Percentiles rank a stretch among this genome's conserved stretches.
Conservation (phyloP, 2,888 invertebrate species). For the Orthosia incerta region DNA sequence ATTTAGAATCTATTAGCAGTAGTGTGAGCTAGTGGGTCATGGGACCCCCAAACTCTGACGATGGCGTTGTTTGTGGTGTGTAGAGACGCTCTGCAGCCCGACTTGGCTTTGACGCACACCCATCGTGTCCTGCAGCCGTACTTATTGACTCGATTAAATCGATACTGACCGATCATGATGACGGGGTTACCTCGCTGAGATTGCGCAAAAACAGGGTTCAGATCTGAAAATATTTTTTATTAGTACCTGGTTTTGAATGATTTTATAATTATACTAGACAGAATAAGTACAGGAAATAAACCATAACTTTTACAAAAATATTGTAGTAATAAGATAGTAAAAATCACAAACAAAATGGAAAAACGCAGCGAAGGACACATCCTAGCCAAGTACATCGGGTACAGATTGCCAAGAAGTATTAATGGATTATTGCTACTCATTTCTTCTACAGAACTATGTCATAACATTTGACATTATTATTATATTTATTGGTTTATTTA, state of each 20-base stretch:
- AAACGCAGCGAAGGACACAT: background rate
- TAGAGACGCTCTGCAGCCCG: slow-evolving; percentile 86
- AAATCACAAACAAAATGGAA: background rate
- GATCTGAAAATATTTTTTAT: slow-evolving; percentile 80
- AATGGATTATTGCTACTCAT: too few species aligned
- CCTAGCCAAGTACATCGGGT: too few species aligned
- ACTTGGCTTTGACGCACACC: slow-evolving; percentile 89
- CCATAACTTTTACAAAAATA: background rate
- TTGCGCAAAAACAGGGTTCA: slow-evolving; percentile 86
- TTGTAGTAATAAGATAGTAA: too few species aligned
- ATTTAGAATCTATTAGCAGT: slow-evolving; percentile 85
- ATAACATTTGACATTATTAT: background rate
- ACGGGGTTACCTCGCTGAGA: slow-evolving; percentile 88
- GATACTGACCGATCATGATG: slow-evolving; percentile 88
- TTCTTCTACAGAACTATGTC: too few species aligned
- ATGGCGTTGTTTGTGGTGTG: slow-evolving; percentile 88
- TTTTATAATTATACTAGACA: too few species aligned
- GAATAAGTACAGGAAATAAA: background rate
- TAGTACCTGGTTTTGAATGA: slow-evolving; percentile 28
- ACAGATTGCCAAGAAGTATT: too few species aligned
- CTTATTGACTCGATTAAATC: slow-evolving; percentile 88
- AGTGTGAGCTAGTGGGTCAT: slow-evolving; percentile 86
- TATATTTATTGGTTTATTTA: background rate
- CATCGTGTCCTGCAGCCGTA: slow-evolving; percentile 86
- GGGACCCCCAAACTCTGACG: slow-evolving; percentile 88